Evolutionary conservation across 2,797 vertebrate species (phyloP).

Genomic region (Lithobates pipiens): DNA sequence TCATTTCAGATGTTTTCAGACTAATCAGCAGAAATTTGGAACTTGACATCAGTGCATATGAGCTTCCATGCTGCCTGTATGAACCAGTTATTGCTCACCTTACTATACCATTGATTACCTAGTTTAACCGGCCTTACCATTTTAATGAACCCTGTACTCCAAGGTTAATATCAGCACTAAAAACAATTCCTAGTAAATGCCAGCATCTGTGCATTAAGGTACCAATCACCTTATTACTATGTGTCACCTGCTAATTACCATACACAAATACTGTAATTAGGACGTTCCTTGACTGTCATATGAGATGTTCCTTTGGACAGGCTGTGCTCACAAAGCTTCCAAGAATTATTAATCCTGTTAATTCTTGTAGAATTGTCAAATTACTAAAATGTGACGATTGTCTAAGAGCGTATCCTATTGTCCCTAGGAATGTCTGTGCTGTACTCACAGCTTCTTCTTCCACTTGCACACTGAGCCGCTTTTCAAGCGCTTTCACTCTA

Average conservation of each 20-base stretch:
- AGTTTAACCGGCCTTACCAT: not conserved
- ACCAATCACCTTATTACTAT: not conserved
- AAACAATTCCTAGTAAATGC: not conserved
- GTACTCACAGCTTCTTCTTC: no score
- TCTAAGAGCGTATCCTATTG: no score
- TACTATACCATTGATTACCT: no score
- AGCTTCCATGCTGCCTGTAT: not conserved
- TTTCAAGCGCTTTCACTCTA: no score
- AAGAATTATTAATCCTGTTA: not conserved
- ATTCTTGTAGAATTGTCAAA: not conserved
- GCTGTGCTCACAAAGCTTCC: not conserved
- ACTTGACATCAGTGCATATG: not conserved
- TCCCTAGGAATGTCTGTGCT: no score
- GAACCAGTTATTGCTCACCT: not conserved
- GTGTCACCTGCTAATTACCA: slow-evolving; percentile 1
- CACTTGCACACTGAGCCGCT: no score
- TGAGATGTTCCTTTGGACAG: slow-evolving; percentile 10
- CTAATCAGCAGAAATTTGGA: not conserved
- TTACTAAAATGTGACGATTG: not conserved
- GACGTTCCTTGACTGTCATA: not conserved
- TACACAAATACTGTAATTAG: not conserved
- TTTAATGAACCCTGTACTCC: not conserved
- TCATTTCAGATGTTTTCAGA: no score
- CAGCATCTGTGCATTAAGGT: not conserved
- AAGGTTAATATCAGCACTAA: not conserved